Conservation (phyloP, 2,888 invertebrate species). For the Phymatocera aterrima region DNA sequence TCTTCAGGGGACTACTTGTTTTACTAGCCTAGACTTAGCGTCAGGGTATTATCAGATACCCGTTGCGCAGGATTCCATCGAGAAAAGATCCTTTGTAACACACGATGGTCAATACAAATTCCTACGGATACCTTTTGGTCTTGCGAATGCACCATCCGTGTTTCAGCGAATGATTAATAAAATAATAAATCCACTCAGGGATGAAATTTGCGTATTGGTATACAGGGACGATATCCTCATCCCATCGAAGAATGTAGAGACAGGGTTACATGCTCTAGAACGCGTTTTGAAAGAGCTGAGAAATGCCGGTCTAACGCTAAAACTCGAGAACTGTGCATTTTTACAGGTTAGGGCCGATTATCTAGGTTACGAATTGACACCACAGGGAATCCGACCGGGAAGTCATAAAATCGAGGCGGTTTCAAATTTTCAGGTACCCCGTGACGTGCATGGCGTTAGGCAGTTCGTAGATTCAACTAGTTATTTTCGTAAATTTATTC, state of each 20-base stretch:
- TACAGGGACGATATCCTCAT: constrained; percentile 38
- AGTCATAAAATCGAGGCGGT: constrained; percentile 51
- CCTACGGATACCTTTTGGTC: constrained; percentile 8
- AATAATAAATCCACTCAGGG: background rate
- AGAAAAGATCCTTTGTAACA: constrained; percentile 36
- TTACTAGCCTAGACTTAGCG: constrained; percentile 50
- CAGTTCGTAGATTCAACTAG: constrained; percentile 54
- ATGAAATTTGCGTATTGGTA: constrained; percentile 1
- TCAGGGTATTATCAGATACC: constrained; percentile 50
- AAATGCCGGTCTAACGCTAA: constrained; percentile 46
- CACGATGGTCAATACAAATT: constrained; percentile 38
- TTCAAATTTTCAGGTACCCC: constrained; percentile 45
- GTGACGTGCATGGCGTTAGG: constrained; percentile 49
- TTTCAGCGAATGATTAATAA: background rate
- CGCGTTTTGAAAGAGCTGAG: constrained; percentile 40
- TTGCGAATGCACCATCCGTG: constrained; percentile 24
- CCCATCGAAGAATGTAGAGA: background rate
- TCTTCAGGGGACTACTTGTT: constrained; percentile 6
- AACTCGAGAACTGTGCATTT: constrained; percentile 51
- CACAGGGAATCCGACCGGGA: constrained; percentile 50
- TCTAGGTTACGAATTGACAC: constrained; percentile 51
- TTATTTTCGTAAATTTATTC: constrained; percentile 56
- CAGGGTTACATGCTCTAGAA: constrained; percentile 26
- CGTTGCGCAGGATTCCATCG: background rate
- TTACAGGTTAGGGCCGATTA: constrained; percentile 48